These are phyloP conservation scores for Lepidonotus clava DNA, from an alignment of 2,888 invertebrate species.

Conservation along the genomic window DNA sequence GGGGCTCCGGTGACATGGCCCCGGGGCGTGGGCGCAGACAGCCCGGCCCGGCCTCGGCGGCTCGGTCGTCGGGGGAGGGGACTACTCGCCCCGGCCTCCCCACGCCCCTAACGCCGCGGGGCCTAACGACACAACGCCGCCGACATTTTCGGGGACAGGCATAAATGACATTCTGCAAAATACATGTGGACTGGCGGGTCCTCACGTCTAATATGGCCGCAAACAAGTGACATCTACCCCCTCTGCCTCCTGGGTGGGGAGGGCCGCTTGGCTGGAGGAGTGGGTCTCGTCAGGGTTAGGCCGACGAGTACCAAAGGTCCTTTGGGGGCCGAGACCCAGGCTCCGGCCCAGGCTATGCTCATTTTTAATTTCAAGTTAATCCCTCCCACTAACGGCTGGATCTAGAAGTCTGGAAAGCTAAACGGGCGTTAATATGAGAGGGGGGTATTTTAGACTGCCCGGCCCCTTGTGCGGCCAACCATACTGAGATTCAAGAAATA, in stretches of 20 bases:
- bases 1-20: slow-evolving; percentile 49
- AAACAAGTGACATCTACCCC: slow-evolving; percentile 17
- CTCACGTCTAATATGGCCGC: slow-evolving; percentile 27
- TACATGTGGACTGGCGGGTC: slow-evolving; percentile 41
- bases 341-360: too few relatives aligned
- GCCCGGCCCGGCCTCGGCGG: slow-evolving; percentile 4
- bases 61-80: neutral
- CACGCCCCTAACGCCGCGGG: neutral
- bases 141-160: slow-evolving; percentile 46
- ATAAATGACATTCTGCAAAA: slow-evolving; percentile 54
- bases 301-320: neutral
- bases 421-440: too few relatives aligned
- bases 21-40: slow-evolving; percentile 32
- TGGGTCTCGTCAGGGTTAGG: neutral
- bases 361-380: too few relatives aligned
- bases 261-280: neutral
- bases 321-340: too few relatives aligned
- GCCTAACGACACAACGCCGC: slow-evolving; percentile 46
- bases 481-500: too few relatives aligned
- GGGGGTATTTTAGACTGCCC: too few relatives aligned
- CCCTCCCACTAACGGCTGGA: too few relatives aligned
- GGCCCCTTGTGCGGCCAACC: too few relatives aligned
- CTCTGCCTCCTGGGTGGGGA: neutral
- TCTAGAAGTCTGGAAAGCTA: too few relatives aligned
- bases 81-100: slow-evolving; percentile 4